A percentile compares a stretch with the other conserved stretches of the same genome.
phyloP scores from a whole-genome alignment of 2,113 vertebrate genomes.

The Microcebus lehilahytsara region DNA sequence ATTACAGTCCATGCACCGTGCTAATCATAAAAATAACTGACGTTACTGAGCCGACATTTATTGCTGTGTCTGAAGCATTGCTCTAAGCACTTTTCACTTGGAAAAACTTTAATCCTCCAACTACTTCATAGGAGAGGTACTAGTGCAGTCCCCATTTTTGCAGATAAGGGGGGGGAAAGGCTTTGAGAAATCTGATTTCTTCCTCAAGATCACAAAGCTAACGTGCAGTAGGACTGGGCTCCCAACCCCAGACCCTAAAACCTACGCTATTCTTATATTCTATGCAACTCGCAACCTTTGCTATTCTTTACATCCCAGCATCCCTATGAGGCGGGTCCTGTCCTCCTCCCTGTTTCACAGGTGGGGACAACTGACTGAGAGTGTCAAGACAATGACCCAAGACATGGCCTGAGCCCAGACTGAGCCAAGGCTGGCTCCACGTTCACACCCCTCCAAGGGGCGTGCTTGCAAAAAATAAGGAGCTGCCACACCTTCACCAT shows the following conservation, averaged over 20 bases:
- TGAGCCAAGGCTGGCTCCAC: not conserved
- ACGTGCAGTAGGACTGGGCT: not conserved
- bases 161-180: not conserved
- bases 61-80: not conserved
- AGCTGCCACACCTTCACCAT: no score
- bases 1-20: not conserved
- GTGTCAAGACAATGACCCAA: not conserved
- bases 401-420: not conserved
- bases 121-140: not conserved
- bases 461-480: rapidly evolving
- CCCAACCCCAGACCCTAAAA: not conserved
- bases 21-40: not conserved
- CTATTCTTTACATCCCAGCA: no score
- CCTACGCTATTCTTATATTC: no score
- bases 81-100: not conserved
- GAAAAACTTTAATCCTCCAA: not conserved
- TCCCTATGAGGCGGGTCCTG: rapidly evolving
- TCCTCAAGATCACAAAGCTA: not conserved
- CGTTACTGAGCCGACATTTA: no score
- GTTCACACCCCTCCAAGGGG: rapidly evolving
- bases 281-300: not conserved
- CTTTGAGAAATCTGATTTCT: not conserved
- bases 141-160: not conserved
- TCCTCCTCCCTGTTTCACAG: not conserved
- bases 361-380: no score